Evolutionary conservation across 1,140 invertebrate species (phyloP), one percentile per base, ranked within the genome.

Genomic region (Druon quercuslanigerum): DNA sequence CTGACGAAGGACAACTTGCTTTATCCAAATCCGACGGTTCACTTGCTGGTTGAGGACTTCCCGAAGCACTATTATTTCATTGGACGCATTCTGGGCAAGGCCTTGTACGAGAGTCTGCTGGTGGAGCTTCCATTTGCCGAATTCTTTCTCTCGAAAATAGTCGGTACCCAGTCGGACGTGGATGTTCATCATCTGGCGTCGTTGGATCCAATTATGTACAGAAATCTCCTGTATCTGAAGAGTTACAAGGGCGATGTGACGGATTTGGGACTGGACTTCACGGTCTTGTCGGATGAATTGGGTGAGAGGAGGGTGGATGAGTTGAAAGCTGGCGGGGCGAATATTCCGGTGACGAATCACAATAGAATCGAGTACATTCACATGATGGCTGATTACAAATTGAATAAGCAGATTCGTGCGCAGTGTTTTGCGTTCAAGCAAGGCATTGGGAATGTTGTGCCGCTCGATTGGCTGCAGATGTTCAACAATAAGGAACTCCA

Each of bases 351-450:
- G 0, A 99, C 96, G 2, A 95, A 95, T 82, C 94, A 95, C 73
- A 99, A 99, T 92, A 94, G 96, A 75, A 98, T 99, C 87, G 98
- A 99, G 89, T 99, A 99, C 87, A 97, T 99, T 84, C 97, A 99
- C 89, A 90, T 98, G 74, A 96, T 99, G 90, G 98, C 98, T 2
- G 97, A 99, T 92, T 99, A 97, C 84, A 98, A 98, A 91, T 92
- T 99, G 20, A 99, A 99, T 89, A 95, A 95, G 85, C 97, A 98
- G 92, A 98, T 99, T 77, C 93, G 96, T 66, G 92, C 94, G 2
- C 98, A 99, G 81, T 98, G 96, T 84, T 93, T 92, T 74, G 96
- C 97, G 25, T 97, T 98, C 86, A 95, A 96, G 81, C 94, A 95
- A 90, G 94, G 98, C 1, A 92, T 99, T 52, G 95, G 96, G 20